These are phyloP conservation scores for Marasmarcha lunaedactyla DNA, from an alignment of 2,888 invertebrate genomes.

Conservation along the genomic window DNA sequence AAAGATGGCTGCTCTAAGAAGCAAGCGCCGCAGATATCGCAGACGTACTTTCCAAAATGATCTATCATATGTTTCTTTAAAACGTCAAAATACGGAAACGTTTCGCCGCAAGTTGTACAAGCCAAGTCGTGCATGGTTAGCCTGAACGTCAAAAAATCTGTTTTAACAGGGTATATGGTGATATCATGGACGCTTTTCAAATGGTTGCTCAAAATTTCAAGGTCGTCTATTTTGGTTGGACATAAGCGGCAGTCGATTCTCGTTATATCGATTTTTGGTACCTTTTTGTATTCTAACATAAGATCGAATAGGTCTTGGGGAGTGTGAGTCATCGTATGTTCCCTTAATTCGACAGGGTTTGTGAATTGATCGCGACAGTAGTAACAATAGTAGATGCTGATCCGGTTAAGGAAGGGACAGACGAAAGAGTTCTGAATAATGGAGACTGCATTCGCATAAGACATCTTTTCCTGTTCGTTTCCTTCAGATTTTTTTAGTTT, in stretches of 20 bases:
- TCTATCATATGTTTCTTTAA: constrained; percentile 51
- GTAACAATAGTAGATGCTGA: constrained; percentile 53
- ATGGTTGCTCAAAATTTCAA: constrained; percentile 37
- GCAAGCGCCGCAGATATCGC: constrained; percentile 52
- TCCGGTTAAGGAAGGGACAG: constrained; percentile 46
- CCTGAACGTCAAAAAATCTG: constrained; percentile 48
- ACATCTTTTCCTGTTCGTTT: constrained; percentile 22
- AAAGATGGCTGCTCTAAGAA: constrained; percentile 56
- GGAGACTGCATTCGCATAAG: constrained; percentile 34
- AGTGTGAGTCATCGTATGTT: constrained; percentile 45
- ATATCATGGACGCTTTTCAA: constrained; percentile 29
- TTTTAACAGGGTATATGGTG: constrained; percentile 28
- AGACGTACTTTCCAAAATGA: constrained; percentile 48
- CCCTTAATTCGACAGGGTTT: constrained; percentile 41
- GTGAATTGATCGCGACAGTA: constrained; percentile 56
- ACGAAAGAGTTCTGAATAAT: constrained; percentile 46
- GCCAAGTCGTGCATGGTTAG: constrained; percentile 36
- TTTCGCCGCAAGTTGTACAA: constrained; percentile 44
- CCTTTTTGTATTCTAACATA: constrained; percentile 43
- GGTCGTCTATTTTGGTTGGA: constrained; percentile 35
- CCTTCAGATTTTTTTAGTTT: neutral
- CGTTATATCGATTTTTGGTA: constrained; percentile 54
- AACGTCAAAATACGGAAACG: constrained; percentile 45
- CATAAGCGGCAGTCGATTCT: constrained; percentile 52
- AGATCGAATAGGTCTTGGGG: constrained; percentile 31